A percentile compares a stretch with the other conserved stretches of the same genome.
Evolutionary conservation across 2,113 vertebrate genomes (phyloP).

Genomic region (Perognathus longimembris): DNA sequence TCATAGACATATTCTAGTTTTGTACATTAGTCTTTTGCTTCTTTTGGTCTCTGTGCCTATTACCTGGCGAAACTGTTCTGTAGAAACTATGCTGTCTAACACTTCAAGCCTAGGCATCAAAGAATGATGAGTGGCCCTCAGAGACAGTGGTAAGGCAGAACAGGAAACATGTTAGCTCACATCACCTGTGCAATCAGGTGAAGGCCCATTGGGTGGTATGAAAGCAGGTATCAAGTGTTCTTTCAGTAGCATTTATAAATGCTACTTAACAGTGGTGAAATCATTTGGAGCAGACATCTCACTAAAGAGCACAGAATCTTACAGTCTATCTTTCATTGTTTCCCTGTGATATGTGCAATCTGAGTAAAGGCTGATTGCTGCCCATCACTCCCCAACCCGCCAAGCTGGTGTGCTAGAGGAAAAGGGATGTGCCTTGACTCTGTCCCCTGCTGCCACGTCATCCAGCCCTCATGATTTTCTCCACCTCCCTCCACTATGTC

Average conservation of each 20-base stretch:
- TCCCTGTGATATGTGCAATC: background rate
- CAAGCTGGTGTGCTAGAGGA: background rate
- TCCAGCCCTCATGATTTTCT: background rate
- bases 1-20: no score
- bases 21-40: background rate
- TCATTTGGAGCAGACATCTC: constrained; percentile 5
- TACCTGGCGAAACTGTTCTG: background rate
- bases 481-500: constrained; percentile 10
- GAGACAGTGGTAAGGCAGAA: background rate
- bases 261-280: background rate
- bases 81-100: background rate
- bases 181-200: background rate
- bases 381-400: background rate
- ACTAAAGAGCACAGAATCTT: background rate
- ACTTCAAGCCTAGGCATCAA: background rate
- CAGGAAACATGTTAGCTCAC: background rate
- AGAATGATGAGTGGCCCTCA: background rate
- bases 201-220: background rate
- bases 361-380: constrained; percentile 9
- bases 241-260: background rate
- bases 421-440: background rate
- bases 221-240: background rate
- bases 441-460: background rate
- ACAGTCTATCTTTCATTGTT: background rate
- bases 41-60: constrained; percentile 19